Conservation (phyloP, 92 coral and sea anemone species). For the Phenganax marumi region DNA sequence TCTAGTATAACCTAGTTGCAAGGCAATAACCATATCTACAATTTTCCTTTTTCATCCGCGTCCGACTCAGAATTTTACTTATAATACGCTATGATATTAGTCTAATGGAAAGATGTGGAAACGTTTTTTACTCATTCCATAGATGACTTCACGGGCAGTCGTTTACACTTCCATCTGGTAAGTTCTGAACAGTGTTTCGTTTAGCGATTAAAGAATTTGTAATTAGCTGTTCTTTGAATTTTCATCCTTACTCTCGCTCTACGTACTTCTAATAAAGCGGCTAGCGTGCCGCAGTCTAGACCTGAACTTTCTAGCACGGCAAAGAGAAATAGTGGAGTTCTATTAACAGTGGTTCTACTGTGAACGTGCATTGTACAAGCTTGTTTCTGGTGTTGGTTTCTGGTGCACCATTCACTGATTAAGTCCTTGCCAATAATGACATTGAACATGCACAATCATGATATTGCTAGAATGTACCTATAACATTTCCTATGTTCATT, state of each 20-base stretch:
- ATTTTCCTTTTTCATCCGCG: background rate
- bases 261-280: too few species aligned
- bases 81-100: background rate
- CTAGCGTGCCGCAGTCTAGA: too few species aligned
- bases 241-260: background rate
- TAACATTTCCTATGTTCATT: background rate
- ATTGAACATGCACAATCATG: background rate
- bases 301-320: too few species aligned
- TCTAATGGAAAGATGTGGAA: background rate
- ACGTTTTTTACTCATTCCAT: background rate
- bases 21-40: too few species aligned
- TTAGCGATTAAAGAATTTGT: background rate
- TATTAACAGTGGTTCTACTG: too few species aligned
- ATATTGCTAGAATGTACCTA: background rate
- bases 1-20: too few species aligned
- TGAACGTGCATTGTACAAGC: too few species aligned
- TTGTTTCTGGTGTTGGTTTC: too few species aligned
- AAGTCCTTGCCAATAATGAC: background rate
- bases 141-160: slow-evolving; percentile 22
- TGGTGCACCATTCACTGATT: too few species aligned
- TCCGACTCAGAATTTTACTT: background rate
- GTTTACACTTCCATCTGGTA: slow-evolving; percentile 44
- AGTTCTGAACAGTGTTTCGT: slow-evolving; percentile 3
- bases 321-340: too few species aligned
- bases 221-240: background rate